Evolutionary conservation across 2,113 vertebrate genomes (phyloP).

Genomic region (Chaenogobius annularis): DNA sequence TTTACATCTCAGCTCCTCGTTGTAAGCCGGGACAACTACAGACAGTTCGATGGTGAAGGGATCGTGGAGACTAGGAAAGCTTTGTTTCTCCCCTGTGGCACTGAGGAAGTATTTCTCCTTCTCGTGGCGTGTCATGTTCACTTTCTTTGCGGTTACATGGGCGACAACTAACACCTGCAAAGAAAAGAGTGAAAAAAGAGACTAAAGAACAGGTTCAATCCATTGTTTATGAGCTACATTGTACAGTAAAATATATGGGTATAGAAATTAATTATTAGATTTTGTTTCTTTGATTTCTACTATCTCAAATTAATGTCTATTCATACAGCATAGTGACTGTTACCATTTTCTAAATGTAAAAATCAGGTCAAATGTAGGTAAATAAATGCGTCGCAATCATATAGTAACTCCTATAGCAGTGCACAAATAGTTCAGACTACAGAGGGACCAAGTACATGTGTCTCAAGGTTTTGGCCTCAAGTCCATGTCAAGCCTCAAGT

Average conservation of each 20-base stretch:
- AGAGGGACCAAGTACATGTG: too few species aligned
- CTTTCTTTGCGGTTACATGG: constrained; percentile 83
- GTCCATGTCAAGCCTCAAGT: too few species aligned
- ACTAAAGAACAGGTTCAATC: background rate
- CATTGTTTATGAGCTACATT: background rate
- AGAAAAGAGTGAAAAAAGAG: constrained; percentile 12
- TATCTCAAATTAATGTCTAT: background rate
- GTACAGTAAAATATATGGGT: background rate
- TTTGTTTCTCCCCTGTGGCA: constrained; percentile 70
- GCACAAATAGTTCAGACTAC: background rate
- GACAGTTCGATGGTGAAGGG: constrained; percentile 84
- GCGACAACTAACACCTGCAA: constrained; percentile 80
- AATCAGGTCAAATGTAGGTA: background rate
- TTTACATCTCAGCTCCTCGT: constrained; percentile 86
- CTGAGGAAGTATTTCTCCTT: constrained; percentile 85
- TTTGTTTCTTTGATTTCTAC: background rate
- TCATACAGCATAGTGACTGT: background rate
- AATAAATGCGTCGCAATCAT: too few species aligned
- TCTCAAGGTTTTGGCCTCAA: too few species aligned
- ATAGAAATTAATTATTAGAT: background rate
- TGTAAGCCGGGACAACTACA: constrained; percentile 92
- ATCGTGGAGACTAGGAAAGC: constrained; percentile 84
- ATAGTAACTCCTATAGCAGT: too few species aligned
- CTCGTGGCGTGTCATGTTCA: constrained; percentile 70
- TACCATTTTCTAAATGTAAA: background rate